These are phyloP conservation scores for Drosophila colorata DNA, from an alignment of 2,888 invertebrate species.

Conservation along the genomic window DNA sequence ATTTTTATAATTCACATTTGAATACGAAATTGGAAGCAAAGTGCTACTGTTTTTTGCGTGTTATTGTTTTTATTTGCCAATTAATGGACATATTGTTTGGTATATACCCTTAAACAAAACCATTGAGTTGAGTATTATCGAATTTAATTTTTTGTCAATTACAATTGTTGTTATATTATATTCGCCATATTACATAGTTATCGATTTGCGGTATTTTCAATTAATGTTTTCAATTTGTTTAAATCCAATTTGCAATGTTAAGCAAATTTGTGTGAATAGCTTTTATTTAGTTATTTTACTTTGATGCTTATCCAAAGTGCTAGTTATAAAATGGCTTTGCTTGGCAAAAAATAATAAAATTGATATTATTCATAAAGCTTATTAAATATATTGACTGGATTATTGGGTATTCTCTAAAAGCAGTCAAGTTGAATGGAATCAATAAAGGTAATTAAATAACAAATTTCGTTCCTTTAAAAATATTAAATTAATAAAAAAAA, in stretches of 20 bases:
- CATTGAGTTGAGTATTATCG: constrained; percentile 47
- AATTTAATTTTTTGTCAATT: constrained; percentile 56
- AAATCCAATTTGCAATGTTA: constrained; percentile 42
- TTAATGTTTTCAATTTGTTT: constrained; percentile 61
- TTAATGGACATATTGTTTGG: constrained; percentile 70
- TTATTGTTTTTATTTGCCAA: constrained; percentile 62
- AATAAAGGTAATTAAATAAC: neutral
- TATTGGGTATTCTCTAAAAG: neutral
- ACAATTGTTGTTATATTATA: constrained; percentile 5
- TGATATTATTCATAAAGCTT: constrained; percentile 17
- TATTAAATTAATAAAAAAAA: no score
- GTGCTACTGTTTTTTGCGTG: neutral
- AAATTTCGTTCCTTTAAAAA: no score
- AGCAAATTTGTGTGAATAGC: constrained; percentile 16
- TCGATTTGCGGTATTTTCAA: constrained; percentile 52
- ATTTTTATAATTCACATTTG: constrained; percentile 44
- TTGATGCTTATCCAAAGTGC: constrained; percentile 8
- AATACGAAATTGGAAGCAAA: constrained; percentile 19
- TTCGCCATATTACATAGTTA: constrained; percentile 23
- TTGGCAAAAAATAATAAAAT: constrained; percentile 12
- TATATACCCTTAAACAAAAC: constrained; percentile 55
- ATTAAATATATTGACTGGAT: neutral
- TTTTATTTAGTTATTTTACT: constrained; percentile 39
- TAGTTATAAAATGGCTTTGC: constrained; percentile 19
- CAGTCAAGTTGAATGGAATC: neutral